Base-by-base conservation (phyloP, 92 coral and sea anemone genomes). In the Zoanthus sansibaricus region DNA sequence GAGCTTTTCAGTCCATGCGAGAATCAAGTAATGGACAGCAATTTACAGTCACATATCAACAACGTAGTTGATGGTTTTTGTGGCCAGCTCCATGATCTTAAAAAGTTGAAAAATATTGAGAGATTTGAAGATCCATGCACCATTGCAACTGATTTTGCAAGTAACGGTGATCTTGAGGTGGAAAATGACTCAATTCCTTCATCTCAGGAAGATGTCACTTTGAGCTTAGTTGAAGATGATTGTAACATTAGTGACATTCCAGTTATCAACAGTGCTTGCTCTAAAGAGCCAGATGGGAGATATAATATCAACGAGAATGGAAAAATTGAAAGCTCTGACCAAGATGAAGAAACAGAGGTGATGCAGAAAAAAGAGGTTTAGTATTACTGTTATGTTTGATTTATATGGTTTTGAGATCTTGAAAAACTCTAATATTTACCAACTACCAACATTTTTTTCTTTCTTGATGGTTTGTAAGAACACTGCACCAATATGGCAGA, bases 1-100 rank as follows among this genome's bases (percentile, higher is more conserved):
- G 61, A 80, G 7, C 11, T 80, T 6, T 79, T 59, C n/a, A 79
- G 72, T n/a, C 72, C 84, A n/a, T 14, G 7, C 5, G 44, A 64
- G 73, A 21, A 16, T 1, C 32, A 79, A 64, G 73, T 61, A 18
- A 13, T 13, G 13, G 73, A 62, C 31, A 21, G 49, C 9, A 25
- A 73, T 79, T 14, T n/a, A 11, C 72, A 62, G 32, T 79, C 71
- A 42, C 72, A 79, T 42, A 79, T 62, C 20, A 59, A 45, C 55
- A 62, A 7, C 5, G 37, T 79, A 17, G 30, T 79, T 42, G 44
- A 79, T 44, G 69, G 42, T 6, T 58, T 61, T 11, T 48, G 25
- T 62, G 42, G 45, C 18, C 31, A 79, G 12, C 62, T 15, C 32
- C 64, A 21, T 16, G 37, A 78, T 55, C 16, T 32, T 42, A 5